A percentile compares a stretch with the other conserved stretches of the same genome.
phyloP scores from a whole-genome alignment of 2,888 invertebrate genomes.

The Tinea pellionella region DNA sequence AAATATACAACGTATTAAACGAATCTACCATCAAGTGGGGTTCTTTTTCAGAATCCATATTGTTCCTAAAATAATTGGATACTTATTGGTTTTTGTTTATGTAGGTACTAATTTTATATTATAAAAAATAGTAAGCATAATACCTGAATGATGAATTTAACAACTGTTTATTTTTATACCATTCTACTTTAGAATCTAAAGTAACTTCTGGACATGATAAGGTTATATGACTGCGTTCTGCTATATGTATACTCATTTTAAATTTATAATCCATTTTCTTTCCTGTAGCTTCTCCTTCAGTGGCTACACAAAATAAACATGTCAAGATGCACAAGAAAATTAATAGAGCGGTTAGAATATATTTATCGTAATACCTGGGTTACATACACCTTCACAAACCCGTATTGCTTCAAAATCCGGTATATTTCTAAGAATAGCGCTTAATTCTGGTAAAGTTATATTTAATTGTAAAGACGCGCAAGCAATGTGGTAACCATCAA shows the following conservation, averaged over 20 bases:
- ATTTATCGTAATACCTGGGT: constrained; percentile 26
- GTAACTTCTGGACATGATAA: constrained; percentile 67
- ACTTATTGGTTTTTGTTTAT: not conserved
- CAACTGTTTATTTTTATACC: constrained; percentile 62
- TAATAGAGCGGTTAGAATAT: too few relatives aligned
- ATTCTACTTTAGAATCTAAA: constrained; percentile 56
- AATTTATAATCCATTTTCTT: constrained; percentile 17
- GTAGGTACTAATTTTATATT: not conserved
- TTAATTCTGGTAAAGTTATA: constrained; percentile 49
- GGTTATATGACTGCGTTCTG: constrained; percentile 64
- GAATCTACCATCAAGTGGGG: constrained; percentile 64
- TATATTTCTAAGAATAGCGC: constrained; percentile 48
- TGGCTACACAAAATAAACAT: not conserved
- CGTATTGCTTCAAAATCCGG: constrained; percentile 57
- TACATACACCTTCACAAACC: constrained; percentile 40
- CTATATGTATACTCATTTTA: constrained; percentile 39
- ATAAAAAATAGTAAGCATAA: not conserved
- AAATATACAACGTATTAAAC: constrained; percentile 66
- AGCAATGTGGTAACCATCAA: constrained; percentile 35
- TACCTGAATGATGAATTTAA: constrained; percentile 41
- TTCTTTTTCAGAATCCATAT: constrained; percentile 36
- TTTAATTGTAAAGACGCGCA: constrained; percentile 52
- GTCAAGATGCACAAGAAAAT: too few relatives aligned
- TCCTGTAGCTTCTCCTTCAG: constrained; percentile 6
- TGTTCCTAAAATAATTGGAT: constrained; percentile 20